Evolutionary conservation across 1,140 invertebrate species (phyloP), one percentile per base, ranked within the genome.

Genomic region (Eumaeus atala): DNA sequence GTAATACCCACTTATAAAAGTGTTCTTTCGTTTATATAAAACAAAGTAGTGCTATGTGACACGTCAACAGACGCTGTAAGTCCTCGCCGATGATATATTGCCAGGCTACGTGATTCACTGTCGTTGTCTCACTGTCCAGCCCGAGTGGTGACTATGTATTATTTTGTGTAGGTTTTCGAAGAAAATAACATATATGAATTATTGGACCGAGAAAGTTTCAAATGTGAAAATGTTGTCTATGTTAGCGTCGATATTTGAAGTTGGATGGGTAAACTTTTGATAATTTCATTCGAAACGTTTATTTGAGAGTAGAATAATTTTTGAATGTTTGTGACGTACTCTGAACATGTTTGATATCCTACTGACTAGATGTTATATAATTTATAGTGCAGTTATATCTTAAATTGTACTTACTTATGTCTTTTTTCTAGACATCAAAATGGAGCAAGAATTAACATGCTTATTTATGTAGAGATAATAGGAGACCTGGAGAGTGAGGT

Each of bases 151-250:
- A 12, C 40, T 44, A 16, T 44, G 40, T 16, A 44, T 44, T 44
- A 44, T 44, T 44, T 44, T 44, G 40, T 44, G 40, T 44, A 18
- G 40, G 40, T 44, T 44, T 44, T 44, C 17, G 14, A 44, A 44
- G 12, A 44, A 44, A 44, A 44, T 44, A 44, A 14, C 40, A 16
- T 16, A 12, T 44, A 44, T 44, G 12, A 44, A 44, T 44, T 14
- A 44, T 16, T 17, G 40, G n/a, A 44, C 9, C 40, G 12, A 44
- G 40, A 28, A 28, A 28, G 40, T 16, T 16, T 16, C 40, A 16
- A 16, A 44, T 44, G 16, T 16, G 40, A 2, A 28, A 28, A 28
- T 28, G 21, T 28, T 28, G 2, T 6, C 6, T 28, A 28, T 6
- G 6, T 28, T 2, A 28, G 12, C 16, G 40, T 16, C 40, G 12